A percentile compares a stretch with the other conserved stretches of the same genome.
phyloP scores from a whole-genome alignment of 2,888 invertebrate species.

The Tinea pellionella region DNA sequence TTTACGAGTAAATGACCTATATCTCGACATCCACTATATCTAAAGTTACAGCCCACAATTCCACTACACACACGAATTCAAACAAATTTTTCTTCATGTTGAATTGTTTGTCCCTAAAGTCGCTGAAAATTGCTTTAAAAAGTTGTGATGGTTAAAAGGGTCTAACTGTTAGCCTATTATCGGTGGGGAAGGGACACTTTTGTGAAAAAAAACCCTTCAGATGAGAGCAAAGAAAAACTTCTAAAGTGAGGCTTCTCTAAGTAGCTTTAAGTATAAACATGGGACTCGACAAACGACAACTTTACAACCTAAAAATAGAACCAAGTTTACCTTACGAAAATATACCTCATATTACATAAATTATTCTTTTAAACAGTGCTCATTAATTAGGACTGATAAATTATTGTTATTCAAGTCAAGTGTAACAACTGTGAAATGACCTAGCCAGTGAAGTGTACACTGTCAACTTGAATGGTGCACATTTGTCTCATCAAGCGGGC shows the following conservation, averaged over 20 bases:
- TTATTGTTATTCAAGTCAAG: no score
- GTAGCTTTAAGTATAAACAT: slow-evolving; percentile 1
- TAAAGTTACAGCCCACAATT: no score
- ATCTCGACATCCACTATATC: no score
- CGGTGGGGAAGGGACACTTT: slow-evolving; percentile 2
- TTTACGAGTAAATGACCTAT: no score
- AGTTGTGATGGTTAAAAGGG: slow-evolving; percentile 9
- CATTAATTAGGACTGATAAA: no score
- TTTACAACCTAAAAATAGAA: background rate
- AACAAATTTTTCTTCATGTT: background rate
- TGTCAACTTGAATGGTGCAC: no score
- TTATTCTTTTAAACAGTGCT: no score
- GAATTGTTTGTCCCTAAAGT: background rate
- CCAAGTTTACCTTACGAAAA: background rate
- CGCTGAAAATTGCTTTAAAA: slow-evolving; percentile 1
- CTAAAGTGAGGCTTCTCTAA: background rate
- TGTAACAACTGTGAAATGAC: no score
- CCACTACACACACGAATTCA: no score
- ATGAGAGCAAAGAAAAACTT: background rate
- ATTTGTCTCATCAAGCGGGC: no score
- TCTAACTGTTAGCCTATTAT: background rate
- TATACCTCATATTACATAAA: no score
- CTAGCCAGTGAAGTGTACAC: no score
- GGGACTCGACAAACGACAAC: background rate
- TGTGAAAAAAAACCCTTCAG: background rate